Conservation (phyloP, 2,888 invertebrate species). For the Galerucella calmariensis region DNA sequence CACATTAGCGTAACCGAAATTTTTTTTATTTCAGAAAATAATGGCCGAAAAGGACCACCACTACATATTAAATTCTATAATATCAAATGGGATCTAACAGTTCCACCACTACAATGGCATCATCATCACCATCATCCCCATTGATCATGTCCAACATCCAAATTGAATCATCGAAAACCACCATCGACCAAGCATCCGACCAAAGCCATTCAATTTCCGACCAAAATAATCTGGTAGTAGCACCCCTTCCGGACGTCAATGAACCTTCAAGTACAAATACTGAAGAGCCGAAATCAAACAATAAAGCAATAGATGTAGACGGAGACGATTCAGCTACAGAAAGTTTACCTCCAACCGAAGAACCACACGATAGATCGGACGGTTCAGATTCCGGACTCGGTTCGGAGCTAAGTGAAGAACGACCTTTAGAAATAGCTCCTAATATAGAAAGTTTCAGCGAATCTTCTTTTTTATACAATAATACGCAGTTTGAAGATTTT, state of each 20-base stretch:
- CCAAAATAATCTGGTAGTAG: constrained; percentile 4
- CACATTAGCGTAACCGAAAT: no score
- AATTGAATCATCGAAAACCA: constrained; percentile 16
- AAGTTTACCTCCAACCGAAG: constrained; percentile 71
- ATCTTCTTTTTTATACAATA: constrained; percentile 66
- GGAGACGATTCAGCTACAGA: constrained; percentile 74
- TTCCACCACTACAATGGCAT: constrained; percentile 39
- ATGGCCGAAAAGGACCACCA: constrained; percentile 40
- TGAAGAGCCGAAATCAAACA: constrained; percentile 54
- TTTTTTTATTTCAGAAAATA: constrained; percentile 42
- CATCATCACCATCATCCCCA: constrained; percentile 16
- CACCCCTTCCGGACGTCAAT: constrained; percentile 42
- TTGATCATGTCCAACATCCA: constrained; percentile 14
- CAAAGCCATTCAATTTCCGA: constrained; percentile 18
- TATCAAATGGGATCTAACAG: constrained; percentile 51
- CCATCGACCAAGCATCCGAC: constrained; percentile 28
- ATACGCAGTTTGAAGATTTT: constrained; percentile 40
- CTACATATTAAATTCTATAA: constrained; percentile 23
- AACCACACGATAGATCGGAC: constrained; percentile 76
- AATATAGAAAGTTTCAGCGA: constrained; percentile 66
- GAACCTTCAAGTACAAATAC: constrained; percentile 43
- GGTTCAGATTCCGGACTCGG: constrained; percentile 88
- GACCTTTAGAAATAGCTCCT: constrained; percentile 56
- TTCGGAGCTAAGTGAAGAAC: constrained; percentile 77
- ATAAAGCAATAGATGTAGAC: constrained; percentile 54